phyloP scores from a whole-genome alignment of 1,140 invertebrate species.

The Microplitis demolitor region DNA sequence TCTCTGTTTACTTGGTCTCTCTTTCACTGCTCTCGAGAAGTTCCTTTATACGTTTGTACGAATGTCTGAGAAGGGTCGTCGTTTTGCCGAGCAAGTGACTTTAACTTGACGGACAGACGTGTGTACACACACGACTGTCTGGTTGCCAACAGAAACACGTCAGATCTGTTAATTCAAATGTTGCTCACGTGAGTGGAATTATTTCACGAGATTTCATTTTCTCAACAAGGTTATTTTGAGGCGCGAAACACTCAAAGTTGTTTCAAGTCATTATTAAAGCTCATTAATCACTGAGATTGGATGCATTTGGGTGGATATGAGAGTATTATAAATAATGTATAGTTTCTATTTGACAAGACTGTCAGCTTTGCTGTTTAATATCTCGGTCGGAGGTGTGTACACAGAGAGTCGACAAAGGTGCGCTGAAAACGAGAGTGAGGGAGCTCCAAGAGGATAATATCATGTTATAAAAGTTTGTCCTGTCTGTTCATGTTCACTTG shows the following conservation, averaged over 20 bases:
- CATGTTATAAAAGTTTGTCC: neutral
- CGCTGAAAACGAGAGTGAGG: neutral
- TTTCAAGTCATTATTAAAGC: no score
- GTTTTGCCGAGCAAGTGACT: constrained; percentile 11
- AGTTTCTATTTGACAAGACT: no score
- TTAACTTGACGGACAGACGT: constrained; percentile 10
- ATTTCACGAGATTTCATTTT: neutral
- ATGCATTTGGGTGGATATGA: no score
- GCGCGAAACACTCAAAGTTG: no score
- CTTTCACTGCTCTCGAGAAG: neutral
- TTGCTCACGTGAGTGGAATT: neutral
- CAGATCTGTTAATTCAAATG: neutral
- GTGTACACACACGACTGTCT: constrained; percentile 7
- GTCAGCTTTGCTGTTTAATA: no score
- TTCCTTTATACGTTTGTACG: neutral
- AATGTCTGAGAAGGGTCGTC: constrained; percentile 17
- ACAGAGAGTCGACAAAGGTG: no score
- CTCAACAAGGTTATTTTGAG: no score
- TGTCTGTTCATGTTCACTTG: neutral
- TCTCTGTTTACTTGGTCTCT: constrained; percentile 6
- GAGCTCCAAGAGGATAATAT: neutral
- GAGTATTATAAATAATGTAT: no score
- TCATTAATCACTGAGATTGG: no score
- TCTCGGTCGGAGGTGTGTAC: no score
- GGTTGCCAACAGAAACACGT: neutral